Percentiles rank a stretch among this genome's conserved stretches.
Evolutionary conservation across 2,113 vertebrate genomes (phyloP).

Genomic region (Grammomys surdaster): DNA sequence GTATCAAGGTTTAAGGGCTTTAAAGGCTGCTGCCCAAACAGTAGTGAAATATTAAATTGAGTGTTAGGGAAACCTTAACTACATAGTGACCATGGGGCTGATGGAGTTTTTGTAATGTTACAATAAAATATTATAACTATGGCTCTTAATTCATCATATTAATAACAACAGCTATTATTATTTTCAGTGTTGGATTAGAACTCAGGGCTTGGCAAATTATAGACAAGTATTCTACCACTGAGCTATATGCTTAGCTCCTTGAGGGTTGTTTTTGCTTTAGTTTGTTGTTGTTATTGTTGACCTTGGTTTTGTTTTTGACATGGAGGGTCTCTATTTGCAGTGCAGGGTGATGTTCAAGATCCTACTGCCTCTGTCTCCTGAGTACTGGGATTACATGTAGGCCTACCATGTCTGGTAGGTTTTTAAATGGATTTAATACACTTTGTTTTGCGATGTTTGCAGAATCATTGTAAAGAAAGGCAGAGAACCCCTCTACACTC

Average conservation of each 20-base stretch:
- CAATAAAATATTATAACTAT: background rate
- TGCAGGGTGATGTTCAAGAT: background rate
- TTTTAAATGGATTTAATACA: conserved; percentile 45
- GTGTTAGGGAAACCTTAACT: conserved; percentile 3
- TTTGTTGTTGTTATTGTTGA: background rate
- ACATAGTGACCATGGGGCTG: background rate
- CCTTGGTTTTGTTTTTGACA: background rate
- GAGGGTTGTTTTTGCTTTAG: background rate
- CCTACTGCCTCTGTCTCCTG: background rate
- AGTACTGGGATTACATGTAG: background rate
- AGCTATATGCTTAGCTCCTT: background rate
- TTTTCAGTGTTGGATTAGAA: background rate
- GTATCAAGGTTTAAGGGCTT: background rate
- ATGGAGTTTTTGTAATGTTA: background rate
- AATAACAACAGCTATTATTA: background rate
- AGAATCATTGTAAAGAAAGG: conserved; percentile 27
- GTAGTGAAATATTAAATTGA: background rate
- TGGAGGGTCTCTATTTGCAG: background rate
- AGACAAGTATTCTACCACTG: background rate
- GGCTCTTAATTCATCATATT: conserved; percentile 4
- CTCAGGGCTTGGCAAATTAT: background rate
- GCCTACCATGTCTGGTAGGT: background rate
- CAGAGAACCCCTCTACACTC: background rate
- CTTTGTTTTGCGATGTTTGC: conserved; percentile 34
- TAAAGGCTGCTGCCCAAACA: background rate